Percentiles rank a stretch among this genome's conserved stretches.
Evolutionary conservation across 2,113 vertebrate species (phyloP).

Genomic region (Lasiurus borealis): DNA sequence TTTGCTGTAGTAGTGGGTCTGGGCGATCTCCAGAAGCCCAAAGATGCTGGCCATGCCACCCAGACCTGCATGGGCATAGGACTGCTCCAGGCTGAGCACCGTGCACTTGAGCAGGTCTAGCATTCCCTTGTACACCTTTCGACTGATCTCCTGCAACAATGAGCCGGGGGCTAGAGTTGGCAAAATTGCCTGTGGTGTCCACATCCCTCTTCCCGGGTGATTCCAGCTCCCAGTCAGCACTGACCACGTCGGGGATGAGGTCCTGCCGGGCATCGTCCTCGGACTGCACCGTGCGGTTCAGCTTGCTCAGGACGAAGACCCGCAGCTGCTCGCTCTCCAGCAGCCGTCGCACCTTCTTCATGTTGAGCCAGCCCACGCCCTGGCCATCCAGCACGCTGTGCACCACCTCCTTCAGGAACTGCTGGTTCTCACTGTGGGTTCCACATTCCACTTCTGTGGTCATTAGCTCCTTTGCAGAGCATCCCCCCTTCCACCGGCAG

Average conservation of each 20-base stretch:
- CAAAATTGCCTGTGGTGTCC: accelerated
- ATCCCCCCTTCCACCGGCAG: background rate
- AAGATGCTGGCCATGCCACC: constrained; percentile 99
- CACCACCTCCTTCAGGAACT: constrained; percentile 99
- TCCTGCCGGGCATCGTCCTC: constrained; percentile 96
- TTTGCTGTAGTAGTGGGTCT: constrained; percentile 99
- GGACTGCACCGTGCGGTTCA: constrained; percentile 92
- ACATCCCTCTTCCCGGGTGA: background rate
- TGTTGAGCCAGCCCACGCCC: constrained; percentile 98
- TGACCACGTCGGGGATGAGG: constrained; percentile 97
- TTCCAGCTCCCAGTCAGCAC: constrained; percentile 57
- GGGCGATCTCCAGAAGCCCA: constrained; percentile 96
- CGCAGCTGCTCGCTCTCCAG: constrained; percentile 98
- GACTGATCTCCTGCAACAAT: constrained; percentile 93
- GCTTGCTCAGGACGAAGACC: constrained; percentile 96
- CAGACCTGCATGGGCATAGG: constrained; percentile 96
- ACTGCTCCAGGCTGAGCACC: constrained; percentile 96
- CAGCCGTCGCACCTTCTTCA: constrained; percentile 98
- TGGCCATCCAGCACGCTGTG: constrained; percentile 97
- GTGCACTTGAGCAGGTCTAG: constrained; percentile 98
- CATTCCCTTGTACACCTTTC: constrained; percentile 99
- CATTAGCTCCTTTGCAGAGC: background rate
- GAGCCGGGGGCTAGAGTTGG: background rate
- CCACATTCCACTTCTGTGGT: background rate
- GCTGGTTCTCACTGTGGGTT: constrained; percentile 95